phyloP scores from a whole-genome alignment of 2,113 vertebrate species.

The Dunckerocampus dactyliophorus region DNA sequence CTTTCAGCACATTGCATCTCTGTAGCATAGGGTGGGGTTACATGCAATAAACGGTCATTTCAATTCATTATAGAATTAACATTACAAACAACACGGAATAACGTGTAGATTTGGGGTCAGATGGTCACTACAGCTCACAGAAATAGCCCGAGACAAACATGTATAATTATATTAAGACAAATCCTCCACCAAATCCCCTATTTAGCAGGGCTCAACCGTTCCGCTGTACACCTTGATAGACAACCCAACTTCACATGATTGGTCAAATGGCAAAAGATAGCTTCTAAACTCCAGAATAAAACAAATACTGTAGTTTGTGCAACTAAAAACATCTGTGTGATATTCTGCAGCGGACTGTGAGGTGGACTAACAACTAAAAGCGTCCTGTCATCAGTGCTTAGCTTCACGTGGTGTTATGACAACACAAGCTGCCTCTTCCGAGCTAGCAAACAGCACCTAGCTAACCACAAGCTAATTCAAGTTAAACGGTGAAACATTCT shows the following conservation, averaged over 20 bases:
- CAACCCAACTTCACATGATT: not conserved
- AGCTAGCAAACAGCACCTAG: conserved; percentile 16
- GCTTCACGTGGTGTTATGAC: conserved; percentile 9
- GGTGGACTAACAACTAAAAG: not conserved
- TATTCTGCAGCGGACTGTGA: not conserved
- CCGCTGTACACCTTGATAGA: not conserved
- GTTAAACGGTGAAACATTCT: not conserved
- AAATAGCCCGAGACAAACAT: conserved; percentile 25
- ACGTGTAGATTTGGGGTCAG: conserved; percentile 21
- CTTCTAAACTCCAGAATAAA: no score
- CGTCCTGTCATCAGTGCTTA: conserved; percentile 5
- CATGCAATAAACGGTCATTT: no score
- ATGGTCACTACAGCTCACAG: conserved; percentile 5
- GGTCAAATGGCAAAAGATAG: no score
- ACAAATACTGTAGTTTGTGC: no score
- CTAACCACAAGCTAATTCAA: not conserved
- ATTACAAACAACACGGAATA: not conserved
- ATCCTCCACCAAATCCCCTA: conserved; percentile 55
- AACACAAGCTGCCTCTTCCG: not conserved
- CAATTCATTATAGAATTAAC: no score
- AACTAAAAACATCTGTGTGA: not conserved
- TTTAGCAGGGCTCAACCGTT: conserved; percentile 39
- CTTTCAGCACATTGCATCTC: no score
- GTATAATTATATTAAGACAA: conserved; percentile 65
- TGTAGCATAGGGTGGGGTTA: no score